Base-by-base conservation (phyloP, 2,888 invertebrate species). In the Epistrophe eligans region DNA sequence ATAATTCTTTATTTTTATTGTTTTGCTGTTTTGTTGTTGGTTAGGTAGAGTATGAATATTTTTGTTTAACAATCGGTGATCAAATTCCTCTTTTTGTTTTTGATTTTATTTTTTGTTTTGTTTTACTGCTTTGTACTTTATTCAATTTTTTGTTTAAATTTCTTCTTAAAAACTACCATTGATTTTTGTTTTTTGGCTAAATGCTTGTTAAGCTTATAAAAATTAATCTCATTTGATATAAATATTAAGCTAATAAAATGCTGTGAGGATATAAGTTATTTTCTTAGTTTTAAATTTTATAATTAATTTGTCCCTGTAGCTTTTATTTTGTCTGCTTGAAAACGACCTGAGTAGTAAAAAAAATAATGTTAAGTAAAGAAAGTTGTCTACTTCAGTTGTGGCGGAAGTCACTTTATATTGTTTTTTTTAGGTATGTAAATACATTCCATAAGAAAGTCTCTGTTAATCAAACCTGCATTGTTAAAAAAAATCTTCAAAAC, bases 31-130 rank as follows among this genome's bases (percentile, higher is more conserved):
- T 57, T 64, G 32, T 52, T 73, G 40, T 67, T 80, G 10, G 24
- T 60, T 58, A 32, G 13, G 48, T 66, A 11, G 8, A 32, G 32
- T 67, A 28, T 19, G 17, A 43, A 38, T 67, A 8, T 76, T 55
- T 77, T 57, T 45, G 24, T 60, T 64, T 55, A 79, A 55, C 71
- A 83, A 83, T 87, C 87, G 87, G 87, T 87, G 87, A 87, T 87
- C 87, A 87, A 87, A 83, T 72, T 87, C 74, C 83, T 79, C 79
- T 76, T 79, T 84, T 77, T 73, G 19, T 70, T 62, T 62, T 64
- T 2, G 66, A 82, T 70, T 82, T 64, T 66, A 45, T 52, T 77
- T 40, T 43, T 17, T 24, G 9, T 64, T 28, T 66, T 28, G 10
- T 38, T 48, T 17, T 48, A 28, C 58, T 50, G 17, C 28, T 50